These are phyloP conservation scores for Drosophila pseudoobscura DNA, from an alignment of 1,140 invertebrate species.

Conservation along the genomic window DNA sequence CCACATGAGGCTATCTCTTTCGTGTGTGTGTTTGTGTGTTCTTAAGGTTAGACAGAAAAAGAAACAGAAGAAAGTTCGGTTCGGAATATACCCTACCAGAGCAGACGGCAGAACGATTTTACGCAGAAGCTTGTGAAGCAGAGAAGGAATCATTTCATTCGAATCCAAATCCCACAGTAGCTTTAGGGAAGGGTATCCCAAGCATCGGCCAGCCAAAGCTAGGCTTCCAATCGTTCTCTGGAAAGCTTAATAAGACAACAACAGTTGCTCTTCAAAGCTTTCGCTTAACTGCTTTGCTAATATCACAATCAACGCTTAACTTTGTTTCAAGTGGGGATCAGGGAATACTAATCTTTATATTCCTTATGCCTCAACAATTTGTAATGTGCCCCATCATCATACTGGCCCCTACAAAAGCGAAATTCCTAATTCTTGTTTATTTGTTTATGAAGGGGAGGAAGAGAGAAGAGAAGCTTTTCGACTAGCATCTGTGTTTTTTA, in stretches of 20 bases:
- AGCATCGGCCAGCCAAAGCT: no score
- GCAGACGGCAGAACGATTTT: neutral
- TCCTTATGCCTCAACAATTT: constrained; percentile 67
- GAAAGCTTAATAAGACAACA: no score
- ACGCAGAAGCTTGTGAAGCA: no score
- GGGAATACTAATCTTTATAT: constrained; percentile 2
- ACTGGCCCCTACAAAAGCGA: constrained; percentile 12
- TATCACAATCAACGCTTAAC: no score
- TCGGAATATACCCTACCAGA: neutral
- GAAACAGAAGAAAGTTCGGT: constrained; percentile 17
- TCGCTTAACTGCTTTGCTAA: no score
- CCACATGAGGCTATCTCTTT: constrained; percentile 10
- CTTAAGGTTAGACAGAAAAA: constrained; percentile 69
- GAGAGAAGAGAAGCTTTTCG: constrained; percentile 22
- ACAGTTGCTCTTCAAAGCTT: no score
- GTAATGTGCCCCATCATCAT: constrained; percentile 30
- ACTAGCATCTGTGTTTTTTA: constrained; percentile 47
- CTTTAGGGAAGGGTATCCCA: no score
- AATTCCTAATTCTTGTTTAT: constrained; percentile 51
- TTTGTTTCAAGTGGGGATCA: neutral
- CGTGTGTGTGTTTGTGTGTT: constrained; percentile 11
- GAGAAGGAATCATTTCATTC: no score
- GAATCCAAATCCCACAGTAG: no score
- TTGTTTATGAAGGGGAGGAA: constrained; percentile 40
- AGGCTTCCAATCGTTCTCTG: no score